Base-by-base conservation (phyloP, 2,888 invertebrate genomes). In the Aspidiotus destructor region DNA sequence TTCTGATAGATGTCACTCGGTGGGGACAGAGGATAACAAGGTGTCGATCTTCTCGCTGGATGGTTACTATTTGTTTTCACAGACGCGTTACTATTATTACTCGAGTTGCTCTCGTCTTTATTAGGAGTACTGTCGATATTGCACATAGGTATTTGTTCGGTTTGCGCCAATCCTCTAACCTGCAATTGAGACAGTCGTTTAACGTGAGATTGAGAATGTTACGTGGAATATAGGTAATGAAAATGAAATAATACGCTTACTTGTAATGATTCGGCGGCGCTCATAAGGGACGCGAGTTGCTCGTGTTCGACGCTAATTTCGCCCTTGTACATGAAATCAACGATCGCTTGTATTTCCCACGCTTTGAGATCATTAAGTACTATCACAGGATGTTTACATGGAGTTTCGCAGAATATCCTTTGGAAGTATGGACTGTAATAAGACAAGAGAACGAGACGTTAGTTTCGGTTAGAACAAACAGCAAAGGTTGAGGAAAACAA, bases 321-420 rank as follows among this genome's bases (percentile, higher is more conserved):
- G 53, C 93, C 93, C 73, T 89, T 87, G 80, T 94, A 94, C 92
- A 93, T 93, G 76, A 93, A 94, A 79, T 92, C 90, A 71, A 93
- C 88, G 71, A 93, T 88, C 48, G 91, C 89, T 75, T 90, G 89
- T 71, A 94, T 87, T 75, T 92, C 92, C 85, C 90, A 89, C 73
- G 88, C 89, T 75, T 85, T 85, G 77, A 92, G 89, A 80, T 93
- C 92, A 78, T 92, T 92, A 71, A 94, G 80, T 73, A 93, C 91
- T 76, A 94, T 91, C 73, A 93, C 90, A 55, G 93, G 93, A 77
- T 94, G 93, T 78, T 92, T 91, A 83, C 92, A 92, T 68, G 92
- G 92, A 75, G 91, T 92, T 77, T 93, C 92, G 75, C 88, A 85
- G 77, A 93, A 90, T 77, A 93, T 88, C 75, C 87, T 82, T 75